Base-by-base conservation (phyloP, 2,888 invertebrate species). In the Bellardia bayeri region DNA sequence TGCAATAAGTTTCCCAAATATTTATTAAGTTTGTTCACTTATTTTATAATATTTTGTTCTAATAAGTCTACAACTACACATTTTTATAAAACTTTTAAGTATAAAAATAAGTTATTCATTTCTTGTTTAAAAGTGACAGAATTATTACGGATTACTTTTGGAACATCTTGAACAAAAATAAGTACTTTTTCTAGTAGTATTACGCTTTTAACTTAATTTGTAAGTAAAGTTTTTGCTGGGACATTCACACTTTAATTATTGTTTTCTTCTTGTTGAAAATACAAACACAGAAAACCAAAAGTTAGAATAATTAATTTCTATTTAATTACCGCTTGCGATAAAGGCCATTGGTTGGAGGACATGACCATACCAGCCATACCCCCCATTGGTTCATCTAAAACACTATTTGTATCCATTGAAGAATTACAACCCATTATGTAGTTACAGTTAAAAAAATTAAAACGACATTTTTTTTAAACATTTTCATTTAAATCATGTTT, bases 381-480 rank as follows among this genome's bases (percentile, higher is more conserved):
- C n/a, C 63, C 85, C 2, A 56, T 72, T 82, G 89, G 81, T 66
- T 88, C 91, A 37, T 90, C 90, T 74, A 75, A 89, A 64, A 88
- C 90, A 87, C 89, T 91, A 79, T 87, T 87, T 79, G 89, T 89
- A 79, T 92, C 91, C 91, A 92, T 90, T 49, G 92, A 92, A 75
- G 92, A 92, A 89, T 91, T 91, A 87, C 92, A 92, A 90, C 92
- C 92, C 92, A 92, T 92, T 86, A 89, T 89, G 85, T 85, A 78
- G 58, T 64, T 14, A 69, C 45, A 66, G 16, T 13, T 13, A 45
- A 3, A 3, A 54, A 61, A 69, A 72, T 78, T 58, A 58, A 58
- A 56, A 63, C 54, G 33, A 74, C 16, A 64, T 75, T 66, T 71
- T 56, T 14, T 68, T 56, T 68, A 37, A 42, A 51, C 56, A 16